Base-by-base conservation (phyloP, 2,113 vertebrate genomes). In the Ochotona curzoniae region DNA sequence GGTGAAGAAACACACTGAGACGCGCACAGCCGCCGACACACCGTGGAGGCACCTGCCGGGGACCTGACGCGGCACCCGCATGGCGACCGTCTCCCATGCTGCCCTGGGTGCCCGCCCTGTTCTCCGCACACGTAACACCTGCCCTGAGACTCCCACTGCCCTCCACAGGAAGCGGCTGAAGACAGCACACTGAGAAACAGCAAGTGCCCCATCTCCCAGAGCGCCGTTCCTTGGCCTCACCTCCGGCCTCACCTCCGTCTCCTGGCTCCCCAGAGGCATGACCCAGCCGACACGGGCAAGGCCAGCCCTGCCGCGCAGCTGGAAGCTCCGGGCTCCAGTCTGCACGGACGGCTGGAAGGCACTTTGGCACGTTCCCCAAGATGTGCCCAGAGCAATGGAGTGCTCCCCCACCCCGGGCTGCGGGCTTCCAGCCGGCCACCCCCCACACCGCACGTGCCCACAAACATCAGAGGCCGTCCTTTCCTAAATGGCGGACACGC, bases 1-100 rank as follows among this genome's bases (percentile, higher is more conserved):
- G 75, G 94, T 88, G 90, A 74, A 87, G 90, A 90, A 87, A 32
- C 1, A 26, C 94, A 81, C 35, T 14, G 79, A 30, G 73, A 70
- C 63, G 30, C 38, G 38, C 38, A 44, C 38, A 44, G 38, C 38
- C 4, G 38, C 38, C 38, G 7, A 23, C 13, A 60, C 51, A 32
- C 74, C 85, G 63, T 7, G 54, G 28, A 89, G 90, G 75, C 35
- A 9, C 54, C 69, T 13, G 13, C 21, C 69, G 14, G 0, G 85
- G 44, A 21, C 3, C 38, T 23, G 71, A 69, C 30, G 51, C 0
- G 49, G 91, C 67, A 8, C 67, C 64, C 2, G 5, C 35, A 7
- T 7, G 18, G 61, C 28, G 15, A 10, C 1, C 6, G 3, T 8
- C n/a, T 47, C 83, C 85, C 38, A 10, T 49, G 14, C 8, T 1